A percentile compares a stretch with the other conserved stretches of the same genome.
These are phyloP conservation scores for Panagrolaimus sp. DNA, from an alignment of 1,140 invertebrate genomes.

Conservation along the genomic window DNA sequence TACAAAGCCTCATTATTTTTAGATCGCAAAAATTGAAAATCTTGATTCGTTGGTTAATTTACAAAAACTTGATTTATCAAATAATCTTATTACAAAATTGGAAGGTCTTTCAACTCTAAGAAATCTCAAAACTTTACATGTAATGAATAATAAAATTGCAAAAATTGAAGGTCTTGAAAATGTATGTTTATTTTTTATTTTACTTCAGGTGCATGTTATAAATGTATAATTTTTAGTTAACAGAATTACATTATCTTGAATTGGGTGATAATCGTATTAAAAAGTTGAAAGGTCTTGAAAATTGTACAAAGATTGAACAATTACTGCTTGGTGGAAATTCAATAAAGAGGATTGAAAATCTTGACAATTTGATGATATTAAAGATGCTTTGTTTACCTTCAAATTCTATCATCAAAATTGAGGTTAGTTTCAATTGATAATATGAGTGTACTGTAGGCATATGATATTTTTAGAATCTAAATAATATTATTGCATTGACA, in stretches of 20 bases:
- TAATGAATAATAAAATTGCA: slow-evolving; percentile 84
- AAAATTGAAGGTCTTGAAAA: slow-evolving; percentile 82
- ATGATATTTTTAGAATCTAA: slow-evolving; percentile 66
- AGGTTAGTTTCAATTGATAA: slow-evolving; percentile 21
- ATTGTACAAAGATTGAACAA: slow-evolving; percentile 63
- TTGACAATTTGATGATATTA: slow-evolving; percentile 72
- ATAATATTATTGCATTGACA: slow-evolving; percentile 69
- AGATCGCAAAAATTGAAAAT: slow-evolving; percentile 73
- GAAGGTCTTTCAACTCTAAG: slow-evolving; percentile 73
- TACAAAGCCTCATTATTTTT: slow-evolving; percentile 18
- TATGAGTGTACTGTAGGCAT: too few relatives aligned
- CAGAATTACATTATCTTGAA: slow-evolving; percentile 77
- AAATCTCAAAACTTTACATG: slow-evolving; percentile 78
- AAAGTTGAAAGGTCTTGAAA: slow-evolving; percentile 45
- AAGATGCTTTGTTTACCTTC: slow-evolving; percentile 78
- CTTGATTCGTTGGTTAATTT: slow-evolving; percentile 78
- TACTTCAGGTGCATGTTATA: background rate
- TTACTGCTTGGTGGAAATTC: slow-evolving; percentile 93
- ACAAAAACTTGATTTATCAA: slow-evolving; percentile 91
- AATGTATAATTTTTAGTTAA: slow-evolving; percentile 39
- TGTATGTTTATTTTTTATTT: slow-evolving; percentile 23
- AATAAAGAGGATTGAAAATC: slow-evolving; percentile 78
- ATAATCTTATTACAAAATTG: slow-evolving; percentile 85
- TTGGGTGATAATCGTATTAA: slow-evolving; percentile 86
- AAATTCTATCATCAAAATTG: slow-evolving; percentile 43